Base-by-base conservation (phyloP, 2,888 invertebrate genomes). In the Celastrina argiolus region DNA sequence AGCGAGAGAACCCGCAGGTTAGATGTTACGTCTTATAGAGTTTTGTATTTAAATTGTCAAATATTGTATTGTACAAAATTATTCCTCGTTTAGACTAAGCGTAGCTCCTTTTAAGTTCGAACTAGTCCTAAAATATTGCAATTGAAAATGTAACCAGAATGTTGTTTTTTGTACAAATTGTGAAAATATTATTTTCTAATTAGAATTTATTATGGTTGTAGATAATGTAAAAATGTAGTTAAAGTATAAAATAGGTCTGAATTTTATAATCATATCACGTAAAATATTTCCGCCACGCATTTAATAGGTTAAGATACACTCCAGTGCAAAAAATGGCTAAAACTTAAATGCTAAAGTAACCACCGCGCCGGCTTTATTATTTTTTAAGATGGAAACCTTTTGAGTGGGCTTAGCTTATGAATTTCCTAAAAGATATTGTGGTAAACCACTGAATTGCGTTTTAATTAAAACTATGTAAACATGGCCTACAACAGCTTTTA, bases 221-320 rank as follows among this genome's bases (percentile, higher is more conserved):
- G 90, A 90, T 90, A 90, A 77, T 91, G 90, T 90, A 91, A 83
- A 87, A 82, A 81, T 75, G 75, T 85, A 87, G 84, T 75, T 83
- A 83, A 84, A 79, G 81, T 76, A n/a, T 74, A 72, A 73, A 74
- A 75, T 84, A 85, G 81, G 83, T 83, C 41, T 86, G 84, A 84
- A 86, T 88, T 91, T 90, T 89, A 82, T 88, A 88, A 90, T 87
- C 90, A 91, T 91, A 91, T 91, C 90, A 91, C 81, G 77, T 75
- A 76, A 76, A 80, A 81, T 74, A 75, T 79, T 79, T 79, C 76
- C 76, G 73, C 80, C 78, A 77, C 78, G 76, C 82, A 81, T 81
- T 81, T 76, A 74, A 74, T 74, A 69, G 77, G 74, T 72, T 70
- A 71, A 74, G 72, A 68, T 75, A 59, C 59, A 34, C 10, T 59